Percentiles rank a stretch among this genome's conserved stretches.
These are phyloP conservation scores for Amblyteles armatorius DNA, from an alignment of 2,888 invertebrate genomes.

Conservation along the genomic window DNA sequence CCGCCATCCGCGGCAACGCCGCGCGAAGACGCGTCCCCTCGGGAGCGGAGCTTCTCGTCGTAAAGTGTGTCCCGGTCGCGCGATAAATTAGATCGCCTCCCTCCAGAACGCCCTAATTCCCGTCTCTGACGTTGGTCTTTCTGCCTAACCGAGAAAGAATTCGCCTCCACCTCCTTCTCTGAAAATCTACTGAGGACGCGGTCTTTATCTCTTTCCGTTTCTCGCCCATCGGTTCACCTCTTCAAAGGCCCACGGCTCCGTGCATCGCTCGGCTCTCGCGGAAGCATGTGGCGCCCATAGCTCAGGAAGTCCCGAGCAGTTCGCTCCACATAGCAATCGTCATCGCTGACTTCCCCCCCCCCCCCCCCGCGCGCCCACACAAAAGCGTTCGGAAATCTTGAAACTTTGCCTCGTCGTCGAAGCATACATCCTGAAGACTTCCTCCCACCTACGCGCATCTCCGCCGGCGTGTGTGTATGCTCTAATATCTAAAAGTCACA, in stretches of 20 bases:
- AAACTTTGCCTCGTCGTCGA: conserved; percentile 47
- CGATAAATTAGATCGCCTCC: conserved; percentile 49
- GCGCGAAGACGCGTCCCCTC: conserved; percentile 11
- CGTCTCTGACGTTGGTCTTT: conserved; percentile 23
- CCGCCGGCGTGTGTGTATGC: conserved; percentile 22
- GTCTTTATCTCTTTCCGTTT: conserved; percentile 1
- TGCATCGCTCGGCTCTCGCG: conserved; percentile 49
- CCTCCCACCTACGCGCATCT: conserved; percentile 24
- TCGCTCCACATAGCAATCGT: conserved; percentile 61
- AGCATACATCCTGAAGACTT: conserved; percentile 49
- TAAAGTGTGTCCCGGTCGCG: conserved; percentile 32
- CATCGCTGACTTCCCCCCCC: not conserved
- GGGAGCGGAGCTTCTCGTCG: not conserved
- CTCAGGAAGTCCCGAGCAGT: conserved; percentile 58
- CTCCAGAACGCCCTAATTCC: conserved; percentile 57
- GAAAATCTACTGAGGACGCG: not conserved
- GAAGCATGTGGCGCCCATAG: conserved; percentile 67
- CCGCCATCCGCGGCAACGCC: conserved; percentile 2
- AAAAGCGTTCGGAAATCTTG: conserved; percentile 49
- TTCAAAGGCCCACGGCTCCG: conserved; percentile 56
- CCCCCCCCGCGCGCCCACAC: not conserved
- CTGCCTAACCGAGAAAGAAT: conserved; percentile 1
- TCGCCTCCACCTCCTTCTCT: conserved; percentile 14
- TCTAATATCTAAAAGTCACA: conserved; percentile 55
- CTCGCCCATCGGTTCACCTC: conserved; percentile 39